Conservation (phyloP, 2,797 vertebrate genomes). For the Smutsia temminckii region DNA sequence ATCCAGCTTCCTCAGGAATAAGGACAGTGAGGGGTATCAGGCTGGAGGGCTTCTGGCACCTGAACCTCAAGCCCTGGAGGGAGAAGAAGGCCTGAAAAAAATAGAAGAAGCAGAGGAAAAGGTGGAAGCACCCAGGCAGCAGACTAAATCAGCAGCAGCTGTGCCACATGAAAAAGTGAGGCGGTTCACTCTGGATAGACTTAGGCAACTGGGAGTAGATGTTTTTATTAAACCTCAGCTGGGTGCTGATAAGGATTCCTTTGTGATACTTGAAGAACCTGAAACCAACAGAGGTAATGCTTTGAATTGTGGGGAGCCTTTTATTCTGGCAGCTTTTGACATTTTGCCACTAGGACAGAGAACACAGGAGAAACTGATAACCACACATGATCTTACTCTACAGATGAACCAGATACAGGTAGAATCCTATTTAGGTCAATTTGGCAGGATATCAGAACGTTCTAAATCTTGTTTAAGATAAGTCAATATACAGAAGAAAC, state of each 20-base stretch:
- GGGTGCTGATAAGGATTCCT: conserved; percentile 88
- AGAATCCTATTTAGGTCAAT: background rate
- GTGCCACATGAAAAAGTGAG: conserved; percentile 82
- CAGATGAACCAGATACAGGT: background rate
- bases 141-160: background rate
- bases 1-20: background rate
- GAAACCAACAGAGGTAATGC: conserved; percentile 89
- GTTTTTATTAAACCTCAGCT: conserved; percentile 91
- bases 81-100: background rate
- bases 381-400: background rate
- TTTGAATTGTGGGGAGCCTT: conserved; percentile 15
- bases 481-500: conserved; percentile 5
- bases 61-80: conserved; percentile 51
- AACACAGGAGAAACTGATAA: background rate
- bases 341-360: background rate
- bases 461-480: conserved; percentile 15
- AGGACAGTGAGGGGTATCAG: conserved; percentile 15
- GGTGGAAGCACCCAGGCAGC: conserved; percentile 23
- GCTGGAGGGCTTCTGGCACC: background rate
- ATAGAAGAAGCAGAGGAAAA: background rate
- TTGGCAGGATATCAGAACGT: background rate
- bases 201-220: conserved; percentile 93
- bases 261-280: conserved; percentile 91
- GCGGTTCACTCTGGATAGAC: conserved; percentile 89
- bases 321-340: background rate